phyloP scores from a whole-genome alignment of 2,797 vertebrate genomes.

The Percopsis omiscomaycus region DNA sequence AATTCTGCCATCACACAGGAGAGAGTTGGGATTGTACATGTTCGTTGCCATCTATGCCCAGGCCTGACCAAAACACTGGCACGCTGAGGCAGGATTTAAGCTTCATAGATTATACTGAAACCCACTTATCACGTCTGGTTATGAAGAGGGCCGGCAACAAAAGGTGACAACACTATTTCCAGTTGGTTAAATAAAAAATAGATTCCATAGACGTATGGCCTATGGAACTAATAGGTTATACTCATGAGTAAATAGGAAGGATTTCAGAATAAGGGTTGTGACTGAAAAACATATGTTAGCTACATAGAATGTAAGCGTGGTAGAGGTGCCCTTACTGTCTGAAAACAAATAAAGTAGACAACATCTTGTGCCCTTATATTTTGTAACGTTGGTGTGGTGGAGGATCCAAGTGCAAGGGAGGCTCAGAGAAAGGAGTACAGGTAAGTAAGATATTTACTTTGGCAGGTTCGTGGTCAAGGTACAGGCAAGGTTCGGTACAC shows the following conservation, averaged over 20 bases:
- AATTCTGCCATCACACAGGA: conserved; percentile 34
- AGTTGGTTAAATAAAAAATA: no score
- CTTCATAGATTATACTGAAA: conserved; percentile 32
- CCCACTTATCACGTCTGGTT: conserved; percentile 33
- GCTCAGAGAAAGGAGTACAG: no score
- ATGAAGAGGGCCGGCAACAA: conserved; percentile 19
- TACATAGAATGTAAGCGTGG: neutral
- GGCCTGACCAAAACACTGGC: conserved; percentile 40
- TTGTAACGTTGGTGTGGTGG: no score
- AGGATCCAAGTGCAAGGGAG: no score
- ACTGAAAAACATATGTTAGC: conserved; percentile 10
- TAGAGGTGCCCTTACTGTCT: no score
- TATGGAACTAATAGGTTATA: no score
- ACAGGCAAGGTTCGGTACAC: no score
- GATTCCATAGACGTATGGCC: no score
- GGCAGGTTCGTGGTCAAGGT: no score
- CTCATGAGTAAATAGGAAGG: conserved; percentile 11
- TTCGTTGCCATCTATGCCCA: conserved; percentile 28
- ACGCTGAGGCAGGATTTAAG: conserved; percentile 45
- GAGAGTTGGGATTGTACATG: conserved; percentile 24
- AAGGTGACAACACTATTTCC: no score
- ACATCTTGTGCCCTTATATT: neutral
- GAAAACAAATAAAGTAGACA: neutral
- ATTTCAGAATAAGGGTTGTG: conserved; percentile 12
- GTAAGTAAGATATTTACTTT: no score